These are phyloP conservation scores for Rhabdomys dilectus DNA, from an alignment of 2,113 vertebrate genomes.

Conservation along the genomic window DNA sequence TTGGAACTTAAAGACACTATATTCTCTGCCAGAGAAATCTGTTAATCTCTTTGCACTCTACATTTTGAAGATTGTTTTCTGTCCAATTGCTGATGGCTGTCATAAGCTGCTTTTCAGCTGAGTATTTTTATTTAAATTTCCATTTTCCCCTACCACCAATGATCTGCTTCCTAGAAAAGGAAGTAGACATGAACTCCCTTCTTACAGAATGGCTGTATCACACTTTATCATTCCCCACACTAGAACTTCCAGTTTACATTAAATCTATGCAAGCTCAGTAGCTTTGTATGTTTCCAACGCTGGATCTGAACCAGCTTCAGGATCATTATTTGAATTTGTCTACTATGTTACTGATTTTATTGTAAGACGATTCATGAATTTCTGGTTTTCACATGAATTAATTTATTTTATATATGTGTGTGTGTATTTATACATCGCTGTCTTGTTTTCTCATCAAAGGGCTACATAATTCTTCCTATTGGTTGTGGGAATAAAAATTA, in stretches of 20 bases:
- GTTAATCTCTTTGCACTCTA: constrained; percentile 28
- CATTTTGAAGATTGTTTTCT: constrained; percentile 49
- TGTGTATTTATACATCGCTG: too few species aligned
- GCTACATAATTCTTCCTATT: not conserved
- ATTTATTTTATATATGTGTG: not conserved
- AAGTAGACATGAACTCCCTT: not conserved
- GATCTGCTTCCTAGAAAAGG: constrained; percentile 34
- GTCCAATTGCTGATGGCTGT: not conserved
- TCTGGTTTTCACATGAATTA: constrained; percentile 2
- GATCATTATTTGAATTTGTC: not conserved
- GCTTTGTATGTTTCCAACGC: not conserved
- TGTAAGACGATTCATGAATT: not conserved
- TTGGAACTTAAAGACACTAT: not conserved
- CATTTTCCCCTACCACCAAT: not conserved
- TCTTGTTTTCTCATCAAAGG: not conserved
- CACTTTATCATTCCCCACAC: not conserved
- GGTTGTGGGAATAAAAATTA: not conserved
- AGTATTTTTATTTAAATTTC: constrained; percentile 48
- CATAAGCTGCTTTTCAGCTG: not conserved
- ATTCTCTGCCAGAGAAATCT: not conserved
- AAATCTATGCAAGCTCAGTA: not conserved
- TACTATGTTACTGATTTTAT: constrained; percentile 2
- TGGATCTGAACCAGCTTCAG: not conserved
- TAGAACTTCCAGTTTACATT: constrained; percentile 6
- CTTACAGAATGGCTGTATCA: not conserved